Base-by-base conservation (phyloP, 2,888 invertebrate species). In the Cepaea hortensis region DNA sequence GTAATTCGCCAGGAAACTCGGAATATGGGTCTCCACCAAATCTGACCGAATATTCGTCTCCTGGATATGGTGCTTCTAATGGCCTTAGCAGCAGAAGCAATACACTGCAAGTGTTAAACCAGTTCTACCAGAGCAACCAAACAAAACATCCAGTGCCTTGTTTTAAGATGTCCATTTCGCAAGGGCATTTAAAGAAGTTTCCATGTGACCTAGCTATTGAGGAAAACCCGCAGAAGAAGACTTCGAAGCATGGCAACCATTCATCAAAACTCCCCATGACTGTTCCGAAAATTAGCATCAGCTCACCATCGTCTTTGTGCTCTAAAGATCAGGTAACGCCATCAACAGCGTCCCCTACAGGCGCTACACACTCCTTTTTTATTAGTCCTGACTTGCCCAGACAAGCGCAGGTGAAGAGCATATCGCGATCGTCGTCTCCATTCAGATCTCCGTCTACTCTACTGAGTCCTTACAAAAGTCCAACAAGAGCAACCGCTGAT, bases 11-110 rank as follows among this genome's bases (percentile, higher is more conserved):
- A n/a, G 72, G 20, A 1, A 55, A 80, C 6, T 80, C 80, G 2
- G 85, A 85, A n/a, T 85, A 85, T 70, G 85, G 85, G 48, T 85
- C 85, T 3, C 85, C 85, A 7, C 85, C 85, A 48, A 65, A 61
- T 72, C 50, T 85, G n/a, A 80, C 70, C 1, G 55, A 68, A 72
- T 85, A 15, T 70, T 20, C 77, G 6, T 72, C 85, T 23, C 85
- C 85, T 50, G 13, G 50, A 46, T 85, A 20, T 15, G 62, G 46
- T 13, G 35, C 13, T 18, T 13, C 50, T n/a, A 48, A 81, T 4
- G 50, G 50, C 3, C 13, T 48, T 70, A 3, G 48, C n/a, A 70
- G 9, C 9, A 81, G 20, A 48, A 35, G 18, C 46, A 48, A 81
- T 20, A 3, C 61, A 48, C 2, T 11, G n/a, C 68, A 70, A 23